phyloP scores from a whole-genome alignment of 2,797 vertebrate genomes.

The Crocodylus rhombifer region DNA sequence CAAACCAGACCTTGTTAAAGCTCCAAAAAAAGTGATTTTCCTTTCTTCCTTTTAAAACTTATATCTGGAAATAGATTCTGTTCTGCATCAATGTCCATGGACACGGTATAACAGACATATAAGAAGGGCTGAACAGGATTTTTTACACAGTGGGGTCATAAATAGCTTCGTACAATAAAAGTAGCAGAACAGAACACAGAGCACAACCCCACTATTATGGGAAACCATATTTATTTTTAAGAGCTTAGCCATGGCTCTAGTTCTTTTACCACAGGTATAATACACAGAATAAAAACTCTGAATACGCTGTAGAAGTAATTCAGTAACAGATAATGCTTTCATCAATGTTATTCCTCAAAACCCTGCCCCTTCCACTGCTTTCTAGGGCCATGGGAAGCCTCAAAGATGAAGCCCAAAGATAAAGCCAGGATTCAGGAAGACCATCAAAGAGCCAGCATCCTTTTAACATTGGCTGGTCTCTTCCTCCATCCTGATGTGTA shows the following conservation, averaged over 20 bases:
- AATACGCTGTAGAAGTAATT: conserved; percentile 1
- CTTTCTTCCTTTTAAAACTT: background rate
- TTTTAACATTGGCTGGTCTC: background rate
- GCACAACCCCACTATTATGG: background rate
- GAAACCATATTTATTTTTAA: conserved; percentile 36
- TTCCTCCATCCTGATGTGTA: background rate
- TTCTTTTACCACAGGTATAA: background rate
- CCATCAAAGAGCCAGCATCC: background rate
- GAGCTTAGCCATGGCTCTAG: conserved; percentile 7
- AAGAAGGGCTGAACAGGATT: background rate
- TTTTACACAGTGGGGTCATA: background rate
- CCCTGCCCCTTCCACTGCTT: background rate
- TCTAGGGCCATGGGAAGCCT: background rate
- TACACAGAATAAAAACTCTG: background rate
- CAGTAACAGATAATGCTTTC: conserved; percentile 7
- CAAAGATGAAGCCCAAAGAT: background rate
- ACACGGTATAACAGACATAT: background rate
- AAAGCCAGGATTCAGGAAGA: background rate
- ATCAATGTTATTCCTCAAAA: background rate
- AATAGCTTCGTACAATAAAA: conserved; percentile 31
- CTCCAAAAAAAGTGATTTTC: background rate
- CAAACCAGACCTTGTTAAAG: background rate
- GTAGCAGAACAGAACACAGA: conserved; percentile 4
- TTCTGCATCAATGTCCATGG: background rate
- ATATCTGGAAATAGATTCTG: background rate